Percentiles rank a stretch among this genome's conserved stretches.
Evolutionary conservation across 92 coral and sea anemone genomes (phyloP).

Genomic region (Porites divaricata): DNA sequence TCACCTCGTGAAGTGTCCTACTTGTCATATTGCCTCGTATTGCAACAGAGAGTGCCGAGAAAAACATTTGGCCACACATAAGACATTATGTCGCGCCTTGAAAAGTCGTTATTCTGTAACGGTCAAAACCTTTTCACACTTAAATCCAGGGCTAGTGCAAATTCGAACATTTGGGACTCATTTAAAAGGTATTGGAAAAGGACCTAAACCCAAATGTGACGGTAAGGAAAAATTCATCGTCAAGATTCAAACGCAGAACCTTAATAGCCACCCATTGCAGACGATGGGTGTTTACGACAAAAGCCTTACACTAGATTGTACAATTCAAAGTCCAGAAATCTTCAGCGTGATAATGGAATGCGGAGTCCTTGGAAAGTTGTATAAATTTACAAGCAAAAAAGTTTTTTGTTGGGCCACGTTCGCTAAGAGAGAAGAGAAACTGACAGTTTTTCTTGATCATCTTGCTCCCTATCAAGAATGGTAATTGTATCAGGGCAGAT

Average conservation of each 20-base stretch:
- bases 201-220: constrained; percentile 45
- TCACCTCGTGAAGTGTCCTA: constrained; percentile 35
- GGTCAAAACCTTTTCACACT: neutral
- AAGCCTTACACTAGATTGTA: constrained; percentile 46
- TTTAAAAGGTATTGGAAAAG: constrained; percentile 44
- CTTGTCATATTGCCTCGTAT: constrained; percentile 60
- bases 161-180: constrained; percentile 22
- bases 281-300: constrained; percentile 40
- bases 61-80: constrained; percentile 54
- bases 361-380: constrained; percentile 67
- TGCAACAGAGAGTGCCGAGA: constrained; percentile 58
- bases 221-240: constrained; percentile 52
- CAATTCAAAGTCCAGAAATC: constrained; percentile 67
- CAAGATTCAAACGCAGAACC: constrained; percentile 56
- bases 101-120: constrained; percentile 54
- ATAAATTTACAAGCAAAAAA: constrained; percentile 70
- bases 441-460: constrained; percentile 60
- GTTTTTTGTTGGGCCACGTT: constrained; percentile 69
- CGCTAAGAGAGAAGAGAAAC: constrained; percentile 43
- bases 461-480: constrained; percentile 80
- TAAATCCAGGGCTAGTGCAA: neutral
- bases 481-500: constrained; percentile 14
- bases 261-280: constrained; percentile 65
- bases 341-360: constrained; percentile 78
- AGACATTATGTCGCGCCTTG: constrained; percentile 43